Percentiles rank a stretch among this genome's conserved stretches.
These are phyloP conservation scores for Carduelis carduelis DNA, from an alignment of 2,797 vertebrate genomes.

Conservation along the genomic window DNA sequence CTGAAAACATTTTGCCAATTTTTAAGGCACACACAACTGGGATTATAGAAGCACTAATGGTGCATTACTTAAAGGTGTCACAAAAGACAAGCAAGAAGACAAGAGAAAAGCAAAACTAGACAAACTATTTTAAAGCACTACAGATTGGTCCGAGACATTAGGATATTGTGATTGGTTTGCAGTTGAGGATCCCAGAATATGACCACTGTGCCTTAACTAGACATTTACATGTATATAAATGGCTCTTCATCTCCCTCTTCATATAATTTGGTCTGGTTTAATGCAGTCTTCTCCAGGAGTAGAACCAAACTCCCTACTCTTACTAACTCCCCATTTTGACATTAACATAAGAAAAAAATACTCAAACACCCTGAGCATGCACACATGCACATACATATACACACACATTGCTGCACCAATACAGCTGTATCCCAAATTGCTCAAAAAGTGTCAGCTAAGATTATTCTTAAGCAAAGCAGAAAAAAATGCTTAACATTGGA, in stretches of 20 bases:
- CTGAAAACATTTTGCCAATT: conserved; percentile 22
- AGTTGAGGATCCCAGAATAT: background rate
- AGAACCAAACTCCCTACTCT: background rate
- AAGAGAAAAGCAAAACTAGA: background rate
- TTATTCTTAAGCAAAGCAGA: background rate
- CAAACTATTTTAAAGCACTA: background rate
- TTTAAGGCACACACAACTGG: background rate
- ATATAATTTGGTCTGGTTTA: background rate
- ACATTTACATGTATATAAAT: background rate
- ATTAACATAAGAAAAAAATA: background rate
- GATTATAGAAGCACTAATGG: background rate
- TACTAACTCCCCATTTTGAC: background rate
- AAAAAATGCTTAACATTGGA: background rate
- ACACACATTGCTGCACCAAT: background rate
- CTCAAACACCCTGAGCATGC: background rate
- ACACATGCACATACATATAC: background rate
- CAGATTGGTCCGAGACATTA: background rate
- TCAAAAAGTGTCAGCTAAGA: background rate
- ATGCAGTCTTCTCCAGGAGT: background rate
- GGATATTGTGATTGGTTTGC: background rate
- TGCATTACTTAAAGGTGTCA: background rate
- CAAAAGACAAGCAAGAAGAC: background rate
- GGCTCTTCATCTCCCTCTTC: background rate
- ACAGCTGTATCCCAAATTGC: background rate
- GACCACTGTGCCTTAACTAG: background rate